Base-by-base conservation (phyloP, 2,113 vertebrate genomes). In the Zosterops pallidus region DNA sequence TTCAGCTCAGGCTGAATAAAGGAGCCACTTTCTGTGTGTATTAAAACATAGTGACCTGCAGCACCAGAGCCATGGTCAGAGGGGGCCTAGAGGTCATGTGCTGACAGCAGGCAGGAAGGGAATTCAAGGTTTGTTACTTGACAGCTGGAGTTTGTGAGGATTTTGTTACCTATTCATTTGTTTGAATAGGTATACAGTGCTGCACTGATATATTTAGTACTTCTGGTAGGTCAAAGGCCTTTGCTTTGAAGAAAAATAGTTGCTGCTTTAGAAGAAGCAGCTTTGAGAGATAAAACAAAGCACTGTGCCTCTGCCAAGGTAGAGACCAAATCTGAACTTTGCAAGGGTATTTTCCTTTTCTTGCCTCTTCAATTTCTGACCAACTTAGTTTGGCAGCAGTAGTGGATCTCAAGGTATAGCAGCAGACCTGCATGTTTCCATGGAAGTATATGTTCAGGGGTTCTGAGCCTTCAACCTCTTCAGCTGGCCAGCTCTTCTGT, bases 111-210 rank as follows among this genome's bases (percentile, higher is more conserved):
- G 49, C 71, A 67, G 75, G 86, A 88, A 91, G n/a, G 35, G 64
- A 89, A n/a, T 82, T 92, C 80, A 87, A 77, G 64, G 49, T 84
- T 94, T 80, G 17, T 74, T 94, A 41, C 46, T 76, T 84, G 77
- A 31, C 3, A 12, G 44, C 55, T 84, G 65, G 50, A 90, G 39
- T 89, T 75, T 33, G 6, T 46, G 62, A 65, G 33, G n/a, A 18
- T 90, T 86, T 80, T 69, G 35, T 82, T 90, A 74, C 75, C 25
- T 74, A 16, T 47, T 67, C 7, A 9, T 78, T 53, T 53, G 41
- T 76, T 86, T 67, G 20, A n/a, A 63, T 77, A 90, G 76, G 74
- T 77, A 53, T 44, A 5, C 0, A 0, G 37, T 68, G 26, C 44
- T 72, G 74, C 74, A 37, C 0, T 57, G 49, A 21, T 59, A 3